Evolutionary conservation across 2,888 invertebrate species (phyloP).

Genomic region (Odontocolon sp.): DNA sequence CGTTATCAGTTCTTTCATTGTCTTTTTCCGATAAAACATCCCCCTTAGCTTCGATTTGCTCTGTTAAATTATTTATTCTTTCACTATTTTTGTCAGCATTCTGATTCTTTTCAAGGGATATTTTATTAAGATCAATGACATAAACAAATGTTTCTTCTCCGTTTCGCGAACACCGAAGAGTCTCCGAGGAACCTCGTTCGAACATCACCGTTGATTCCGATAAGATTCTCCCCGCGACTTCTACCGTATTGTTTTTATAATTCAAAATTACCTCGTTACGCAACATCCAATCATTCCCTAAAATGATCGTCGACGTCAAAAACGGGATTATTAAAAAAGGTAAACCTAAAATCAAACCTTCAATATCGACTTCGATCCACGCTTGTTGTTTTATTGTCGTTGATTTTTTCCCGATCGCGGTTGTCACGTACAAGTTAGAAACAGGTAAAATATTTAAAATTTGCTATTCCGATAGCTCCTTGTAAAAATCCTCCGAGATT

Average conservation of each 20-base stretch:
- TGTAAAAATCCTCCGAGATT: constrained; percentile 38
- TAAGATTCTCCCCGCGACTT: neutral
- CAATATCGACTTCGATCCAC: neutral
- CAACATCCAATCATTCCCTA: constrained; percentile 23
- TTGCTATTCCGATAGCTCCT: constrained; percentile 4
- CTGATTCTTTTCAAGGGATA: too few relatives aligned
- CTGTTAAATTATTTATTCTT: too few relatives aligned
- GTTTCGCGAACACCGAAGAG: neutral
- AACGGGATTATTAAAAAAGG: neutral
- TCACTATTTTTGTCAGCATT: too few relatives aligned
- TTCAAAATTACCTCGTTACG: constrained; percentile 15
- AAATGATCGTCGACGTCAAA: neutral
- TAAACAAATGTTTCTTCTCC: neutral
- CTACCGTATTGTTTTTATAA: constrained; percentile 18
- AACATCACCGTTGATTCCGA: too few relatives aligned
- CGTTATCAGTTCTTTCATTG: too few relatives aligned
- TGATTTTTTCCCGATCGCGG: constrained; percentile 39
- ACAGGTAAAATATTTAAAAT: constrained; percentile 16
- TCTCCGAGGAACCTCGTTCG: too few relatives aligned
- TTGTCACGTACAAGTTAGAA: constrained; percentile 15
- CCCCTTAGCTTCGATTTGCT: too few relatives aligned
- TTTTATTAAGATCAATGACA: neutral
- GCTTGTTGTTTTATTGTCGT: constrained; percentile 22
- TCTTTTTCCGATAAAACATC: too few relatives aligned
- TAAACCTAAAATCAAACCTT: neutral